Evolutionary conservation across 2,113 vertebrate genomes (phyloP), one percentile per base, ranked within the genome.

Genomic region (Myanophis thanlyinensis): DNA sequence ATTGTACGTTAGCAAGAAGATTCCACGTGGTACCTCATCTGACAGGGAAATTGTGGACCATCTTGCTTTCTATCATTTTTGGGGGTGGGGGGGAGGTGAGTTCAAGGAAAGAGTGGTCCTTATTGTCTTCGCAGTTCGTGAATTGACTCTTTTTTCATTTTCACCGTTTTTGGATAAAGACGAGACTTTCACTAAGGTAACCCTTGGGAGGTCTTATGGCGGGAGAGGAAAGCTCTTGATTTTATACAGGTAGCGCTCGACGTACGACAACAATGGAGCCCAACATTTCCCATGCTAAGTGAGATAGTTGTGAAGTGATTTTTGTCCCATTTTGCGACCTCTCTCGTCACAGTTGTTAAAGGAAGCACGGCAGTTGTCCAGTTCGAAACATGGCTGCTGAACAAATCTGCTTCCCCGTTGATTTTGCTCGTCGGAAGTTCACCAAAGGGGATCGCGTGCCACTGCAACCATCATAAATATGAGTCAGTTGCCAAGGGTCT

Each of bases 121-220:
- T n/a, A 92, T 95, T 94, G 93, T 88, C 51, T 85, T 96, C 80
- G 88, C 48, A 93, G 93, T 89, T 95, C 93, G 94, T 91, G 94
- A 96, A 94, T 95, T 94, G 93, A 1, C 47, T 97, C 96, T 94
- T 97, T 97, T 97, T 96, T 95, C 84, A 92, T 95, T 87, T 97
- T 91, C 94, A 96, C 95, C 93, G 95, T 56, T 94, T 56, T 56
- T 95, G 95, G 94, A 95, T 7, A 44, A 94, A 92, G 91, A 95
- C 91, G 95, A 97, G 94, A 95, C 62, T 89, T 1, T 94, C 54
- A 95, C 92, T 92, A 96, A 93, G 53, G 1, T 40, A 90, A 95
- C 62, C 90, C 92, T 97, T 93, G 93, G 93, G 92, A 47, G 91
- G 92, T 85, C 93, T 95, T 96, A 91, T 84, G 93, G 95, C 87